Conservation (phyloP, 2,888 invertebrate genomes). For the Drosophila melanosoma region DNA sequence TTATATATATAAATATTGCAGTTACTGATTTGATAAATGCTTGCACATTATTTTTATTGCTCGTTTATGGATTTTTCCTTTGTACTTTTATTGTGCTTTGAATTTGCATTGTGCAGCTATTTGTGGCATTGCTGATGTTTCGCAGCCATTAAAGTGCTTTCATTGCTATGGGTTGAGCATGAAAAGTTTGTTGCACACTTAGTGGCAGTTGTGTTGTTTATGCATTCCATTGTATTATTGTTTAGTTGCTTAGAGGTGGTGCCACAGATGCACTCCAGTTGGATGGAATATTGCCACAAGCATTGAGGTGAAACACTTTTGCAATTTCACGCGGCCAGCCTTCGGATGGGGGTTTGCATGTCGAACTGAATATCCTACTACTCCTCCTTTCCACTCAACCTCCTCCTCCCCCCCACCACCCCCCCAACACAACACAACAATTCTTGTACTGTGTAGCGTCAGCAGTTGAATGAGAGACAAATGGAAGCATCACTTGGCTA, state of each 20-base stretch:
- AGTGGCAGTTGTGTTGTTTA: slow-evolving; percentile 23
- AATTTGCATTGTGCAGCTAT: neutral
- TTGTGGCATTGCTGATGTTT: slow-evolving; percentile 21
- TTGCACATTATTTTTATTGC: slow-evolving; percentile 1
- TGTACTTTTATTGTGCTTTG: neutral
- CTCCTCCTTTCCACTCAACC: neutral
- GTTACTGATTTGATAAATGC: neutral
- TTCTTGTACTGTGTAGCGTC: slow-evolving; percentile 28
- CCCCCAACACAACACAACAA: neutral
- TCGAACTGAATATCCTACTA: slow-evolving; percentile 9
- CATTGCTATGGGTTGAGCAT: slow-evolving; percentile 14
- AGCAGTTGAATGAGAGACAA: slow-evolving; percentile 76
- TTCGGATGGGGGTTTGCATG: slow-evolving; percentile 14
- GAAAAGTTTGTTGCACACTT: slow-evolving; percentile 9
- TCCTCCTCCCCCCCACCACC: too few species aligned
- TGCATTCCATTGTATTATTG: slow-evolving; percentile 46
- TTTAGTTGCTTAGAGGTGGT: slow-evolving; percentile 45
- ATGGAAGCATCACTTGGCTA: slow-evolving; percentile 76
- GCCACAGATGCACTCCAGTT: slow-evolving; percentile 36
- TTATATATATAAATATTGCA: neutral
- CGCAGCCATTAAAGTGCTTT: slow-evolving; percentile 1
- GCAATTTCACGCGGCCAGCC: slow-evolving; percentile 78
- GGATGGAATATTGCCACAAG: slow-evolving; percentile 53
- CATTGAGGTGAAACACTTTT: slow-evolving; percentile 82
- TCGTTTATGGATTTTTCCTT: neutral